Evolutionary conservation across 2,113 vertebrate species (phyloP), one percentile per base, ranked within the genome.

Genomic region (Suncus etruscus): DNA sequence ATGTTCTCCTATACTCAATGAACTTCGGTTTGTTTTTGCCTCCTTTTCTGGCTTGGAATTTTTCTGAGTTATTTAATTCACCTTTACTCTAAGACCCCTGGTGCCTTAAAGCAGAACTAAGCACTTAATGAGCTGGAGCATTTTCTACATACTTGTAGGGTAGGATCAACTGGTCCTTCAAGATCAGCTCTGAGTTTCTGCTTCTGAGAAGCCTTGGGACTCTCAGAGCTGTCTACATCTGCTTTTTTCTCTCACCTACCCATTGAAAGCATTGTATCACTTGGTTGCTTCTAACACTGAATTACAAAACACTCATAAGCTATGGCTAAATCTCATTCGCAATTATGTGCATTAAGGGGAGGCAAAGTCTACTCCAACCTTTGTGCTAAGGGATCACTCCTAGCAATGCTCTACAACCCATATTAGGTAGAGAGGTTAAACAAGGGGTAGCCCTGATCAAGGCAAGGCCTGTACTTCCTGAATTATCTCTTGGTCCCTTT

Each of bases 51-150:
- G 22, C 12, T 66, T 72, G 31, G 45, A n/a, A 91, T 61, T 39
- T 70, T 5, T 72, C 54, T 63, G 6, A 39, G 50, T 47, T 69
- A n/a, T 83, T 83, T 51, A 85, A 81, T n/a, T 85, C 83, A 69
- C 31, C 73, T 80, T 22, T 25, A 78, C 18, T 20, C 0, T 80
- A n/a, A 91, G 54, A 77, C 9, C 45, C 1, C 48, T 39, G 27
- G 22, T 69, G 70, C 50, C 39, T 29, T 83, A 31, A 66, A 89
- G 65, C 29, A 91, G 58, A 87, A 73, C 80, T 83, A 92, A 94
- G 72, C 86, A 68, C 83, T 29, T 5, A 65, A 25, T 8, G 24
- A 78, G 65, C 76, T 72, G 27, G 0, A 8, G 51, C 24, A 89
- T 93, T 93, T 82, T 86, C 32, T 87, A 70, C 77, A 84, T 69